Base-by-base conservation (phyloP, 2,888 invertebrate genomes). In the Drosophila siamana region DNA sequence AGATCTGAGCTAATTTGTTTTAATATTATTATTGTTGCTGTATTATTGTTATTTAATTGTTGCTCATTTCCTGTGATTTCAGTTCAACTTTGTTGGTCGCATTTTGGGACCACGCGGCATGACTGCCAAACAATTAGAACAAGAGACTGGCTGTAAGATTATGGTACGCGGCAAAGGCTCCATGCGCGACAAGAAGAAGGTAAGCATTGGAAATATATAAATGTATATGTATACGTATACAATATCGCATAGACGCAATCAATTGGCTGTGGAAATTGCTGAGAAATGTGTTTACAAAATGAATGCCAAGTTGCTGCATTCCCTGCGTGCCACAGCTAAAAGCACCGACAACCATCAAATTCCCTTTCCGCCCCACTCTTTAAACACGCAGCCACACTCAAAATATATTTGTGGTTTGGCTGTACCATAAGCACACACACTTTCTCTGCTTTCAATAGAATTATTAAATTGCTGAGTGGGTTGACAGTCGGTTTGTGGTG, bases 11-110 rank as follows among this genome's bases (percentile, higher is more conserved):
- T 64, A 66, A 74, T 74, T 70, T 63, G 43, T 55, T 76, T 73
- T 74, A 62, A 65, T 71, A 66, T 65, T 51, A n/a, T 33, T 33
- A n/a, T 33, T 33, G 26, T 26, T 6, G 26, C 6, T 26, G 7
- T 4, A 33, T 33, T 33, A 33, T 33, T 33, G 33, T 51, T 66
- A 69, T 54, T 43, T 48, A 76, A 75, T 75, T 68, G 74, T 74
- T 80, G 68, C 64, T 81, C 69, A 80, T 86, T 81, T 83, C 84
- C 81, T 81, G 79, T 63, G 82, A 59, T 69, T 64, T 73, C 96
- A 99, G 99, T 99, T 99, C 94, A 99, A 99, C 94, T 99, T 99
- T 93, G 99, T 99, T 90, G 99, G 99, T 91, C 95, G 99, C 94
- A 99, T 99, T 94, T 94, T 99, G 91, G 99, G 99, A 56, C 99